A percentile compares a stretch with the other conserved stretches of the same genome.
Evolutionary conservation across 2,888 invertebrate species (phyloP).

Genomic region (Ophion slaviceki): DNA sequence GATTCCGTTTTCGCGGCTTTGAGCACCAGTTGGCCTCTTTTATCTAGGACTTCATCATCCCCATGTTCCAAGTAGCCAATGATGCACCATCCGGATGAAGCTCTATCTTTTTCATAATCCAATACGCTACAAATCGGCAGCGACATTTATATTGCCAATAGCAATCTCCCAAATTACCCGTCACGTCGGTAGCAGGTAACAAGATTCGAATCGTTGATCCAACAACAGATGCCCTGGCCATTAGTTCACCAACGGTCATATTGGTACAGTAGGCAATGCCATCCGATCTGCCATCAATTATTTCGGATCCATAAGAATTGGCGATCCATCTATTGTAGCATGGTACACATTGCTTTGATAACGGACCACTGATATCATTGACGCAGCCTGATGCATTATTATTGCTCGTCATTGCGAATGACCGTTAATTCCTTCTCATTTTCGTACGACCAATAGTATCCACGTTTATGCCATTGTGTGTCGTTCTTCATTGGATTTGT

Average conservation of each 20-base stretch:
- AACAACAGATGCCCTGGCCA: neutral
- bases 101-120: neutral
- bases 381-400: neutral
- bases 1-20: neutral
- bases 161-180: neutral
- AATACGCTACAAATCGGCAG: neutral
- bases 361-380: neutral
- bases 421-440: neutral
- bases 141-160: neutral
- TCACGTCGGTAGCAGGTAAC: neutral
- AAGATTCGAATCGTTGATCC: neutral
- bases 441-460: neutral
- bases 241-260: neutral
- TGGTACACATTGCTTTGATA: neutral
- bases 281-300: neutral
- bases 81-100: neutral
- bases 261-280: neutral
- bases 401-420: neutral
- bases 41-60: neutral
- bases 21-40: neutral
- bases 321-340: neutral
- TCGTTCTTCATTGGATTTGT: neutral
- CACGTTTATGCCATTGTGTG: neutral
- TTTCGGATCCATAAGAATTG: neutral
- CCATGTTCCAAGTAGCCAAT: neutral